These are phyloP conservation scores for Caenorhabditis panamensis DNA, from an alignment of 2,888 invertebrate genomes.

Conservation along the genomic window DNA sequence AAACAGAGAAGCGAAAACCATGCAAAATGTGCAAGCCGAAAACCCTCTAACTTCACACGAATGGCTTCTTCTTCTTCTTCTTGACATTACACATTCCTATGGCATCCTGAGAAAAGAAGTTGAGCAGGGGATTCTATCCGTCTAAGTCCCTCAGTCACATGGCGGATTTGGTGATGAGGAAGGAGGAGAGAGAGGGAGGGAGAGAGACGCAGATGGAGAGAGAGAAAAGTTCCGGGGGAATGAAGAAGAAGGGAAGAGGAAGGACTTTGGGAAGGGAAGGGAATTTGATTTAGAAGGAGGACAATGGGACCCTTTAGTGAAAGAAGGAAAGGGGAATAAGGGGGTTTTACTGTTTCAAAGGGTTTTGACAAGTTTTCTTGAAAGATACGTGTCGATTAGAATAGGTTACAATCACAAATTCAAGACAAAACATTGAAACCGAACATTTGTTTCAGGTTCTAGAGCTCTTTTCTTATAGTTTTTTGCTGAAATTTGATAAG, in stretches of 20 bases:
- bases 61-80: slow-evolving; percentile 12
- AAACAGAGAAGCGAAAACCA: too few relatives aligned
- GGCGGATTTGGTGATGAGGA: slow-evolving; percentile 52
- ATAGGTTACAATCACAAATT: too few relatives aligned
- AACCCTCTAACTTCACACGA: neutral
- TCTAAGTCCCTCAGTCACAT: slow-evolving; percentile 42
- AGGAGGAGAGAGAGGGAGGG: slow-evolving; percentile 39
- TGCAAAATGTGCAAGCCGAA: neutral
- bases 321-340: neutral
- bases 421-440: too few relatives aligned
- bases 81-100: neutral
- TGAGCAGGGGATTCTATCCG: neutral
- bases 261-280: too few relatives aligned
- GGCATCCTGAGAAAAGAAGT: too few relatives aligned
- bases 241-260: slow-evolving; percentile 18
- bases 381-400: too few relatives aligned
- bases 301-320: slow-evolving; percentile 18
- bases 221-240: slow-evolving; percentile 19
- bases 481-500: too few relatives aligned
- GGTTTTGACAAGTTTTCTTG: too few relatives aligned
- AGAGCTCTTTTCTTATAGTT: too few relatives aligned
- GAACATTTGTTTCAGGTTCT: too few relatives aligned
- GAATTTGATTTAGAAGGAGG: slow-evolving; percentile 42
- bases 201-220: too few relatives aligned
- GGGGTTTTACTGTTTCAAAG: too few relatives aligned